These are phyloP conservation scores for Scatophagus argus DNA, from an alignment of 2,113 vertebrate species.

Conservation along the genomic window DNA sequence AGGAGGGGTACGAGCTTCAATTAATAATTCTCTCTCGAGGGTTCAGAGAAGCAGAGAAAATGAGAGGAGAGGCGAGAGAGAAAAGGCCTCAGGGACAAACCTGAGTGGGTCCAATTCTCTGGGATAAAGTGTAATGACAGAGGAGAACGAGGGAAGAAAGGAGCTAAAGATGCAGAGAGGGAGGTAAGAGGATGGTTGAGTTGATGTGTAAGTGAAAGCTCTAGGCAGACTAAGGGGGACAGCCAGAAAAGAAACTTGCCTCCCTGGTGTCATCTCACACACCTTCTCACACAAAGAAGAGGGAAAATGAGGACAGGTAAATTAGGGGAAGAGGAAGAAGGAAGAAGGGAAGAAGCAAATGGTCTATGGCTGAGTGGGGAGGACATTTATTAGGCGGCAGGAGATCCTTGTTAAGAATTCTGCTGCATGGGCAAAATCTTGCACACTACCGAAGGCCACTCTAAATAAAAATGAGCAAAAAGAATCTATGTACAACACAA, in stretches of 20 bases:
- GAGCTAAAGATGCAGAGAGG: not conserved
- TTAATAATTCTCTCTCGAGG: slow-evolving; percentile 54
- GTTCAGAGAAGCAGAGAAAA: slow-evolving; percentile 38
- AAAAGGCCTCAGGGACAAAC: slow-evolving; percentile 42
- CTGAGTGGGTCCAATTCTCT: slow-evolving; percentile 39
- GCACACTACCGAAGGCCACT: not conserved
- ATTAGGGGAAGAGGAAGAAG: not conserved
- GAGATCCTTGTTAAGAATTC: slow-evolving; percentile 59
- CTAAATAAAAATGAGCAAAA: not conserved
- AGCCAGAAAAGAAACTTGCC: slow-evolving; percentile 12
- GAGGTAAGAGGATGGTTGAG: slow-evolving; percentile 16
- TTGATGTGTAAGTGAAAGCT: slow-evolving; percentile 40
- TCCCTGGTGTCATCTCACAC: slow-evolving; percentile 45
- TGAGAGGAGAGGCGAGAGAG: slow-evolving; percentile 38
- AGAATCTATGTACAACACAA: not conserved
- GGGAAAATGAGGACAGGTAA: slow-evolving; percentile 29
- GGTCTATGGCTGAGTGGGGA: slow-evolving; percentile 45
- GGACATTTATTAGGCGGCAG: slow-evolving; percentile 55
- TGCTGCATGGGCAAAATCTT: slow-evolving; percentile 44
- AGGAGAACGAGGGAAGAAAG: slow-evolving; percentile 38
- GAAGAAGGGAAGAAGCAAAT: slow-evolving; percentile 31
- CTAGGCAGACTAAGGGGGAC: slow-evolving; percentile 13
- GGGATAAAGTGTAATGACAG: slow-evolving; percentile 53
- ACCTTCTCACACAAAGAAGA: slow-evolving; percentile 37
- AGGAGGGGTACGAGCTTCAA: slow-evolving; percentile 50